Evolutionary conservation across 1,140 invertebrate genomes (phyloP).

Genomic region (Achroia grisella): DNA sequence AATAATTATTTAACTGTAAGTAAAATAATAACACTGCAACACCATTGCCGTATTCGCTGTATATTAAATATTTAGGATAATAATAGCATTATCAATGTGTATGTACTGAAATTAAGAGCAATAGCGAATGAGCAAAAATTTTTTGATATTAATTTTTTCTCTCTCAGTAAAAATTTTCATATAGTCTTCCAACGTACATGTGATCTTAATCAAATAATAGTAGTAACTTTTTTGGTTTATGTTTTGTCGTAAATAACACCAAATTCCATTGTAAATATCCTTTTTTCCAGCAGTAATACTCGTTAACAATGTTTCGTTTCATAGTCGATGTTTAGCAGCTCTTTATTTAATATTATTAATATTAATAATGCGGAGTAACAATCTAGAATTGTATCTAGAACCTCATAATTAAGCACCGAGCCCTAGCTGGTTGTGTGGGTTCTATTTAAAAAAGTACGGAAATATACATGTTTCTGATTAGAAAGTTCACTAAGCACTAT

Average conservation of each 20-base stretch:
- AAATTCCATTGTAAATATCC: conserved; percentile 6
- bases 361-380: conserved; percentile 40
- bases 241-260: conserved; percentile 6
- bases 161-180: conserved; percentile 39
- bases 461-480: neutral
- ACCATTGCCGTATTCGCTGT: conserved; percentile 32
- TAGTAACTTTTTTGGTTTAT: conserved; percentile 14
- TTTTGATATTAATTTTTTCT: conserved; percentile 27
- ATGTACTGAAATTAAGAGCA: conserved; percentile 41
- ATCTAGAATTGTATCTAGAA: conserved; percentile 26
- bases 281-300: conserved; percentile 7
- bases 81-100: conserved; percentile 20
- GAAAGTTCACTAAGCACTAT: conserved; percentile 1
- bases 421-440: conserved; percentile 49
- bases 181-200: conserved; percentile 68
- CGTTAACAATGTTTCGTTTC: conserved; percentile 8
- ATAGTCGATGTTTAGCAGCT: neutral
- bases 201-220: conserved; percentile 37
- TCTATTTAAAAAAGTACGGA: conserved; percentile 17
- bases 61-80: conserved; percentile 24
- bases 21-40: conserved; percentile 33
- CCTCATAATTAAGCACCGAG: conserved; percentile 45
- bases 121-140: conserved; percentile 30
- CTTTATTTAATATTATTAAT: too few relatives aligned
- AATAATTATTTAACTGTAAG: conserved; percentile 12